Base-by-base conservation (phyloP, 2,797 vertebrate genomes). In the Pseudochirops corinnae region DNA sequence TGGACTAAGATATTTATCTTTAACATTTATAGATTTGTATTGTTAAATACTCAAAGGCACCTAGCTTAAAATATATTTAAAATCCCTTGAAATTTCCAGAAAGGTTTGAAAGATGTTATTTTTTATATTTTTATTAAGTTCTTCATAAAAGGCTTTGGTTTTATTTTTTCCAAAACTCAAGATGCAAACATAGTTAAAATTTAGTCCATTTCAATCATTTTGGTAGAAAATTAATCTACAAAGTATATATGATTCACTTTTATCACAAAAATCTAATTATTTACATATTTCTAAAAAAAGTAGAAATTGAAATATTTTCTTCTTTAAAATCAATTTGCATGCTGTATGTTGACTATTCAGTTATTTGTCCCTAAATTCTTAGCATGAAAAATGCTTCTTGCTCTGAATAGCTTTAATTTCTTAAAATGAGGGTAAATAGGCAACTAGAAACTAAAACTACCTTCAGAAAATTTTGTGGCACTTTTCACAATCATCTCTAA, bases 121-220 rank as follows among this genome's bases (percentile, higher is more conserved):
- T 98, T 98, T 96, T 92, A 97, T 96, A 95, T 97, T 95, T 58
- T 94, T 96, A 50, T 90, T 98, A 96, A 97, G 92, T 98, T 97
- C 93, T 62, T 57, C 96, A 60, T 94, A 33, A n/a, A 91, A 21
- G 92, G 90, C 91, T 95, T 94, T 92, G 46, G 2, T 6, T 93
- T 55, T 94, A 82, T 94, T 62, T n/a, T 93, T 96, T 95, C 39
- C 21, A 55, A 91, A 55, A 91, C 28, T 55, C 18, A 91, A 82
- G 91, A 90, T 91, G 28, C 92, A 96, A 95, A 93, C 28, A 92
- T 62, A 91, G 87, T 92, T 94, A 82, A 93, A 67, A 94, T 53
- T 55, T 91, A 33, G 26, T 90, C 91, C 93, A 12, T 95, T 95
- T 58, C 67, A 93, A 90, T 74, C 46, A 74, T 95, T 95, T 96